phyloP scores from a whole-genome alignment of 2,797 vertebrate genomes.

The Crocidura indochinensis region DNA sequence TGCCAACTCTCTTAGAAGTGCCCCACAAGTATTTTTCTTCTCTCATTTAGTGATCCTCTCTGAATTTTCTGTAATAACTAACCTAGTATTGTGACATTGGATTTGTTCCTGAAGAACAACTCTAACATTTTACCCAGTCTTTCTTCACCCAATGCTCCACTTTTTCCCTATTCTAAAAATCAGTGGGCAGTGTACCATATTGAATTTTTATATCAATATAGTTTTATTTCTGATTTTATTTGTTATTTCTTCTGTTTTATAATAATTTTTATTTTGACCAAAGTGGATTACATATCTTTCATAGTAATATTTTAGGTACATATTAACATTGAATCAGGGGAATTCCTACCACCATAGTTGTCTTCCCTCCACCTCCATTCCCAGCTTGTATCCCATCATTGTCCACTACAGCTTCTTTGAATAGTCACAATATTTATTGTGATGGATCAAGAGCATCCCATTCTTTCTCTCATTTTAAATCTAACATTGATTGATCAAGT shows the following conservation, averaged over 20 bases:
- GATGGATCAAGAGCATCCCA: neutral
- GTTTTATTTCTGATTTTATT: too few relatives aligned
- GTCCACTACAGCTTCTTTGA: slow-evolving; percentile 8
- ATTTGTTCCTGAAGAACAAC: neutral
- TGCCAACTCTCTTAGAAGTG: neutral
- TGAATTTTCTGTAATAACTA: neutral
- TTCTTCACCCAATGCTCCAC: neutral
- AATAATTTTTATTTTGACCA: too few relatives aligned
- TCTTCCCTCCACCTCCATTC: too few relatives aligned
- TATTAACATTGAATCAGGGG: too few relatives aligned
- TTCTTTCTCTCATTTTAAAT: neutral
- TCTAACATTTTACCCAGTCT: slow-evolving; percentile 6
- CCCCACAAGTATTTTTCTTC: neutral
- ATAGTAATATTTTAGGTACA: too few relatives aligned
- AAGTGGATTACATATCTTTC: too few relatives aligned
- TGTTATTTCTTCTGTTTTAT: too few relatives aligned
- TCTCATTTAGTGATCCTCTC: neutral
- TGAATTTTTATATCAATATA: neutral
- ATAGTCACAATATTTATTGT: slow-evolving; percentile 9
- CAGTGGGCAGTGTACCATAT: neutral
- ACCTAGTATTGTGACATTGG: neutral
- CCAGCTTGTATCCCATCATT: too few relatives aligned
- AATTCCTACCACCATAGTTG: too few relatives aligned
- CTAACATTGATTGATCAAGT: slow-evolving; percentile 48
- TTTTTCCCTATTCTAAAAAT: slow-evolving; percentile 35